These are phyloP conservation scores for Tringa solitaria DNA, from an alignment of 2,113 vertebrate species.

Conservation along the genomic window DNA sequence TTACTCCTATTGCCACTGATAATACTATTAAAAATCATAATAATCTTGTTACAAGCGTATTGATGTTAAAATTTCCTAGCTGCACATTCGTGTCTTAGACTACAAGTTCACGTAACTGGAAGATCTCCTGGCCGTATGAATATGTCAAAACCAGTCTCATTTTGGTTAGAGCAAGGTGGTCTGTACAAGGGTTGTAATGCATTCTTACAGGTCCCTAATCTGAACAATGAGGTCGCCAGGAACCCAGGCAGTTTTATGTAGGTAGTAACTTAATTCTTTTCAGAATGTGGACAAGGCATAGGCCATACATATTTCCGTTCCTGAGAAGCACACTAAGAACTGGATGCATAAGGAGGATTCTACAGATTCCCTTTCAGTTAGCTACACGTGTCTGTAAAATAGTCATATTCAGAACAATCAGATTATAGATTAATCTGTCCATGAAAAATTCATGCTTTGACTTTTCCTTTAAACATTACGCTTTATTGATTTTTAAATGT, in stretches of 20 bases:
- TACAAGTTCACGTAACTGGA: neutral
- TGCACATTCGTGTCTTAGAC: neutral
- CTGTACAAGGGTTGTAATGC: neutral
- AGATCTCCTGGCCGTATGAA: neutral
- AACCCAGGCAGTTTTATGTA: neutral
- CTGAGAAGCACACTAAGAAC: neutral
- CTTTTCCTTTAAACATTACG: neutral
- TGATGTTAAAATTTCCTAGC: neutral
- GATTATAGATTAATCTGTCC: neutral
- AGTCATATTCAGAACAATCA: neutral
- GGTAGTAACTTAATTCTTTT: neutral
- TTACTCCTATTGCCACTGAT: neutral
- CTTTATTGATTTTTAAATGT: constrained; percentile 43
- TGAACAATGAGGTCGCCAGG: neutral
- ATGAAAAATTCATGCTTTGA: constrained; percentile 33
- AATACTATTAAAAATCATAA: neutral
- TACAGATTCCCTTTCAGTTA: neutral
- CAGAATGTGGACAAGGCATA: neutral
- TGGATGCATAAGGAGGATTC: neutral
- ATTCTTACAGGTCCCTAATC: neutral
- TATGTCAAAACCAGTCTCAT: neutral
- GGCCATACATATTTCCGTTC: neutral
- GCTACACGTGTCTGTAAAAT: neutral
- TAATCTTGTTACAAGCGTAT: neutral
- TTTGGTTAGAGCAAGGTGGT: neutral